Evolutionary conservation across 2,797 vertebrate species (phyloP).

Genomic region (Myiotriccus ornatus): DNA sequence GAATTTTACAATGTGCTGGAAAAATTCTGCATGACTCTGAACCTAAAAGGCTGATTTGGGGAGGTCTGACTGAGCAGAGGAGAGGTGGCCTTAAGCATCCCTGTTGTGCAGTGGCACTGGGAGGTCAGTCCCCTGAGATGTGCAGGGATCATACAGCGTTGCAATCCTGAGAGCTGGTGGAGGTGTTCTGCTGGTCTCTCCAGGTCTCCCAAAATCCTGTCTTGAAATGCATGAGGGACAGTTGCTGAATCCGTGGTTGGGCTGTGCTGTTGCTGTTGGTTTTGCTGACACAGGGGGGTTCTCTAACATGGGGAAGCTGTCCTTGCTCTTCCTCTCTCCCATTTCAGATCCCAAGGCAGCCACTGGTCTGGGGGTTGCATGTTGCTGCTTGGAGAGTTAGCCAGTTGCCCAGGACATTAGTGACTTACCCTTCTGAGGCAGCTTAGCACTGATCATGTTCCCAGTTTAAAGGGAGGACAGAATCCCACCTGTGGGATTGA

Average conservation of each 20-base stretch:
- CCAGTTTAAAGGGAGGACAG: neutral
- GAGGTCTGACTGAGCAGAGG: neutral
- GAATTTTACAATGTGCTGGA: neutral
- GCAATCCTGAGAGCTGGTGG: neutral
- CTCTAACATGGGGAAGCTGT: neutral
- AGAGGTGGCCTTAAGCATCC: neutral
- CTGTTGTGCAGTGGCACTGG: fast-evolving
- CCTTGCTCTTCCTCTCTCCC: neutral
- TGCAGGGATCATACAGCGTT: fast-evolving
- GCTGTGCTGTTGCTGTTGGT: neutral
- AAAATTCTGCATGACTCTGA: neutral
- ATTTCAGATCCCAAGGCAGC: neutral
- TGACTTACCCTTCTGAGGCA: neutral
- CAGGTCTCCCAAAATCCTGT: neutral
- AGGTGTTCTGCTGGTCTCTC: neutral
- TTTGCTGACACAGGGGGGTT: neutral
- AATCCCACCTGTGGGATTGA: fast-evolving
- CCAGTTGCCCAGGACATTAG: neutral
- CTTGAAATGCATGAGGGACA: fast-evolving
- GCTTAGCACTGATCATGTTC: neutral
- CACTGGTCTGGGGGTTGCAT: neutral
- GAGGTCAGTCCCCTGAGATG: neutral
- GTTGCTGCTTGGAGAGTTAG: constrained; percentile 12
- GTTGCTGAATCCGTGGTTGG: neutral
- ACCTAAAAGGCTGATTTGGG: neutral